These are phyloP conservation scores for Acrossocheilus fasciatus DNA, from an alignment of 2,797 vertebrate genomes.

Conservation along the genomic window DNA sequence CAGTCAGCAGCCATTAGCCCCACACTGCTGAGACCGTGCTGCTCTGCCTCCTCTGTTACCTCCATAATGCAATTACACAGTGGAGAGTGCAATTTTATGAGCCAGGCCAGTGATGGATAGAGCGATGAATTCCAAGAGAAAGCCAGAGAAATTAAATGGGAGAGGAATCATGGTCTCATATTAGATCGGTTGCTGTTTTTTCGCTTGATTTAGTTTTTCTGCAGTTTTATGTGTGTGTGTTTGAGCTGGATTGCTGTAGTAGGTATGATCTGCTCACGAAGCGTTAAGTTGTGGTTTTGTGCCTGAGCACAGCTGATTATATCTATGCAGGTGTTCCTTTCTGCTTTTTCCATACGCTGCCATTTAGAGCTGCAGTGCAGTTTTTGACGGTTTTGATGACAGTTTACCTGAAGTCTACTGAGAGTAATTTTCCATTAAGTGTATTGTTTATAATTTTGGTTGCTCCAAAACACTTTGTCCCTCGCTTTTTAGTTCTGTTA, in stretches of 20 bases:
- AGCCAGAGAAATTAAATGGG: constrained; percentile 50
- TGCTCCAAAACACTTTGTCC: neutral
- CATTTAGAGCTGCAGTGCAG: constrained; percentile 54
- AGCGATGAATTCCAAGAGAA: constrained; percentile 48
- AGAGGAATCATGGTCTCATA: constrained; percentile 51
- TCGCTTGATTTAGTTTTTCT: constrained; percentile 2
- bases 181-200: constrained; percentile 43
- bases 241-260: constrained; percentile 25
- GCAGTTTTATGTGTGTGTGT: neutral
- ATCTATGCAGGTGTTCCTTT: constrained; percentile 61
- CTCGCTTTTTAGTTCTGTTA: neutral
- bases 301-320: constrained; percentile 53
- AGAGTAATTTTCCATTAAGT: constrained; percentile 18
- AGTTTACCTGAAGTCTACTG: neutral
- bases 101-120: constrained; percentile 53
- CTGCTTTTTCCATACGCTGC: constrained; percentile 52
- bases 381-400: constrained; percentile 17
- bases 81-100: constrained; percentile 61
- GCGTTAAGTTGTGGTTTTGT: constrained; percentile 55
- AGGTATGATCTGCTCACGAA: constrained; percentile 46
- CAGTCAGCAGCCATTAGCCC: constrained; percentile 68
- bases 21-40: constrained; percentile 63
- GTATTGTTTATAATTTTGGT: neutral
- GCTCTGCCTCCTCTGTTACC: constrained; percentile 70
- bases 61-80: constrained; percentile 79